Conservation (phyloP, 2,113 vertebrate genomes). For the Ameiurus melas region DNA sequence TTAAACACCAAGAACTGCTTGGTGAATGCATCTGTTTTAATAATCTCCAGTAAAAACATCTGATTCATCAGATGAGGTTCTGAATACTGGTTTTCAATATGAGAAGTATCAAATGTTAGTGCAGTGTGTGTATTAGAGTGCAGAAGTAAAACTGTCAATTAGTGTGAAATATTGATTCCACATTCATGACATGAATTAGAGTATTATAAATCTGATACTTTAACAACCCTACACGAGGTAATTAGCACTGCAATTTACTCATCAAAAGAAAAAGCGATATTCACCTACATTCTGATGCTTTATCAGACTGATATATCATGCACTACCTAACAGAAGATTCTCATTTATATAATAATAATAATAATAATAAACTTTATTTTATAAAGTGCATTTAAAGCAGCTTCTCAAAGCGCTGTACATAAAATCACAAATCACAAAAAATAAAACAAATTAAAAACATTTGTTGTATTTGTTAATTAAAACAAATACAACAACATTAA, state of each 20-base stretch:
- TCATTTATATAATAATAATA: constrained; percentile 19
- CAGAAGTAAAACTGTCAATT: constrained; percentile 12
- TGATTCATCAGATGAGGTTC: background rate
- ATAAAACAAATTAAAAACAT: too few species aligned
- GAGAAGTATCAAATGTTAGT: background rate
- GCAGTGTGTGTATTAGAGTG: background rate
- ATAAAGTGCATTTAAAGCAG: too few species aligned
- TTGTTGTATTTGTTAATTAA: too few species aligned
- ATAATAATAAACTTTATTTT: too few species aligned
- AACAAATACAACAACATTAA: too few species aligned
- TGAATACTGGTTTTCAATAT: background rate
- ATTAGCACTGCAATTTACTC: background rate
- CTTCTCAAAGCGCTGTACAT: too few species aligned
- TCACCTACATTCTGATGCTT: background rate
- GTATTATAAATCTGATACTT: background rate
- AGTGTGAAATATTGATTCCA: constrained; percentile 6
- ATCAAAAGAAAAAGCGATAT: constrained; percentile 10
- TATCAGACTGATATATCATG: constrained; percentile 19
- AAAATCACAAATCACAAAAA: too few species aligned
- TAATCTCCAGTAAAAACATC: background rate
- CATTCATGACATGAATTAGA: background rate
- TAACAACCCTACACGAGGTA: constrained; percentile 4
- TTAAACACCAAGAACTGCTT: background rate
- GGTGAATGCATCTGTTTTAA: background rate
- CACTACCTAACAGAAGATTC: constrained; percentile 3